Evolutionary conservation across 1,140 invertebrate genomes (phyloP), one percentile per base, ranked within the genome.

Genomic region (Drosophila teissieri): DNA sequence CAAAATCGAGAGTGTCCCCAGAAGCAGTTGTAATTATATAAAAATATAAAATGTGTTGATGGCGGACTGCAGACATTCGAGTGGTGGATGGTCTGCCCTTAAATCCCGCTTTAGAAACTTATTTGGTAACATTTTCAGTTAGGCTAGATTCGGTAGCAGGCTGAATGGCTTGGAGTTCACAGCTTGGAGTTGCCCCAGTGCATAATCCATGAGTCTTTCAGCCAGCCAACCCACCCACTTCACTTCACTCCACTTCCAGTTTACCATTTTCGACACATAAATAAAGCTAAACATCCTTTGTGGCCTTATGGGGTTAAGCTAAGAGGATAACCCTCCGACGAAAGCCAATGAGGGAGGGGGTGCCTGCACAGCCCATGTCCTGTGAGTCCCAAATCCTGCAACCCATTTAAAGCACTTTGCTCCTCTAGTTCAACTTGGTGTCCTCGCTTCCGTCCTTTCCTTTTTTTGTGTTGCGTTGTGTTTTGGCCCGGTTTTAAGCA

Each of bases 231-330:
- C 24, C 7, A 14, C 45, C 15, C 24, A 4, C 4, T 2, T 2
- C 45, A 34, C 22, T 49, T 42, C 12, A 52, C 17, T 51, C 36
- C 27, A 15, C 14, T 54, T 40, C 57, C 68, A 40, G 45, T 55
- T 44, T 64, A 56, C 39, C 73, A 75, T 67, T 54, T 73, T 73
- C 69, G 52, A 49, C 72, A 46, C 70, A 88, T 89, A 89, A 89
- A 89, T 89, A 83, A 86, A 80, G 83, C 80, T 74, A 77, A 84
- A 64, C 64, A 82, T 74, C 65, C 45, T 83, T 80, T 81, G 64
- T 61, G 57, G 81, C 73, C 80, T 80, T 80, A 51, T 76, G 68
- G 80, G 84, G 84, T 80, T 89, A 84, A 72, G 80, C 84, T 62
- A 75, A 48, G 46, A 76, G 78, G 51, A 78, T 70, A 77, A 77